Conservation (phyloP, 2,113 vertebrate species). For the Phocoena phocoena region DNA sequence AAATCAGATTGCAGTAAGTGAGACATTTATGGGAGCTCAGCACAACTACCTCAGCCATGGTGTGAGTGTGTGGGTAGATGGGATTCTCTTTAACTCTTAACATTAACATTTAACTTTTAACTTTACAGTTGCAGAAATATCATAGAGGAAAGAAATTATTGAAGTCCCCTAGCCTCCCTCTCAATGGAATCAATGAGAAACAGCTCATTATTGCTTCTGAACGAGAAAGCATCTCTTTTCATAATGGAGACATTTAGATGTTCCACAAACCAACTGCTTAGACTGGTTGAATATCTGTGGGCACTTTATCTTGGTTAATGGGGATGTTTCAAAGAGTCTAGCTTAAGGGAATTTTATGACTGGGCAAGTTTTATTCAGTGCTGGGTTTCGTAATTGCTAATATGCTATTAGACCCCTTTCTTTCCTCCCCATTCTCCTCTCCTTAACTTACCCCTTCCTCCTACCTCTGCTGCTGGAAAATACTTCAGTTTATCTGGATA, state of each 20-base stretch:
- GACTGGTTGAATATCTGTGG: conserved; percentile 66
- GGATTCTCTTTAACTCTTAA: background rate
- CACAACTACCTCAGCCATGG: background rate
- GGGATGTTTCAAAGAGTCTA: conserved; percentile 53
- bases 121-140: background rate
- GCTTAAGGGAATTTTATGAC: conserved; percentile 57
- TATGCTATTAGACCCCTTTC: background rate
- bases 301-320: conserved; percentile 63
- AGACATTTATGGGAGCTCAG: background rate
- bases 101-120: background rate
- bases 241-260: conserved; percentile 55
- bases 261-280: conserved; percentile 60
- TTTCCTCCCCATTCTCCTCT: background rate
- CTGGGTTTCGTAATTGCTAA: background rate
- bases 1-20: background rate
- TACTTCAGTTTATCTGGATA: background rate
- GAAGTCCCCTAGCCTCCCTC: background rate
- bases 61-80: background rate
- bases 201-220: conserved; percentile 57
- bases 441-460: background rate
- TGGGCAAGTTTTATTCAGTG: conserved; percentile 59
- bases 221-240: conserved; percentile 50
- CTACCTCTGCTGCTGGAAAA: background rate
- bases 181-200: conserved; percentile 31
- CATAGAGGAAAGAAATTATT: background rate